These are phyloP conservation scores for Carcina quercana DNA, from an alignment of 2,888 invertebrate genomes.

Conservation along the genomic window DNA sequence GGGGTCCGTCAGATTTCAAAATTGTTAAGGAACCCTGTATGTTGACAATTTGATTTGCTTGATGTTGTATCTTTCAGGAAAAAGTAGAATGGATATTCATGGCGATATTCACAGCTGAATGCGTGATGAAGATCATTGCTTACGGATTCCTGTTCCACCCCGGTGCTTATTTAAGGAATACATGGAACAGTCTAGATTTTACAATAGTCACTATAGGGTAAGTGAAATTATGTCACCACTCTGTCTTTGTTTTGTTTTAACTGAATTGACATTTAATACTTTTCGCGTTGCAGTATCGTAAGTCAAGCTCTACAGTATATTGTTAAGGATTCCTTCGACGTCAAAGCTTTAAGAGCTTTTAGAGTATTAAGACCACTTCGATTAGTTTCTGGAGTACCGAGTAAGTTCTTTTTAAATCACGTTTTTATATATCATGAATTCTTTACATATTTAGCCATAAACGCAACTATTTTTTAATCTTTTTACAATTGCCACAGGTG, in stretches of 20 bases:
- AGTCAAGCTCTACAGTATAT: constrained; percentile 88
- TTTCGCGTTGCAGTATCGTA: constrained; percentile 80
- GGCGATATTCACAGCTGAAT: constrained; percentile 98
- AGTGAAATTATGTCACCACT: constrained; percentile 41
- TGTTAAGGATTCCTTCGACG: constrained; percentile 94
- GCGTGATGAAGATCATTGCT: constrained; percentile 98
- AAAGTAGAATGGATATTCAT: constrained; percentile 98
- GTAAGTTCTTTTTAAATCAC: constrained; percentile 75
- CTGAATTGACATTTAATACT: neutral
- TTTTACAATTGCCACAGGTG: neutral
- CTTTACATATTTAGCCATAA: neutral
- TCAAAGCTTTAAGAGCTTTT: constrained; percentile 98
- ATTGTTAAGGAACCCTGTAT: too few species aligned
- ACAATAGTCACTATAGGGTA: constrained; percentile 99
- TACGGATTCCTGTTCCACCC: constrained; percentile 98
- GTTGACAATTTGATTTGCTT: too few species aligned
- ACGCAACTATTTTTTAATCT: neutral
- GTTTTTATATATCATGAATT: neutral
- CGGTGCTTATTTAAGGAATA: constrained; percentile 97
- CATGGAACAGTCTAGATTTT: constrained; percentile 98
- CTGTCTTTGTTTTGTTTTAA: neutral
- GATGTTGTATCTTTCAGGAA: constrained; percentile 93
- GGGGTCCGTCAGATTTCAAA: too few species aligned
- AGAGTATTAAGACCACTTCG: constrained; percentile 97
- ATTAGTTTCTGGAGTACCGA: constrained; percentile 99